phyloP scores from a whole-genome alignment of 2,888 invertebrate genomes.

The Pachliopta kotzebuea region DNA sequence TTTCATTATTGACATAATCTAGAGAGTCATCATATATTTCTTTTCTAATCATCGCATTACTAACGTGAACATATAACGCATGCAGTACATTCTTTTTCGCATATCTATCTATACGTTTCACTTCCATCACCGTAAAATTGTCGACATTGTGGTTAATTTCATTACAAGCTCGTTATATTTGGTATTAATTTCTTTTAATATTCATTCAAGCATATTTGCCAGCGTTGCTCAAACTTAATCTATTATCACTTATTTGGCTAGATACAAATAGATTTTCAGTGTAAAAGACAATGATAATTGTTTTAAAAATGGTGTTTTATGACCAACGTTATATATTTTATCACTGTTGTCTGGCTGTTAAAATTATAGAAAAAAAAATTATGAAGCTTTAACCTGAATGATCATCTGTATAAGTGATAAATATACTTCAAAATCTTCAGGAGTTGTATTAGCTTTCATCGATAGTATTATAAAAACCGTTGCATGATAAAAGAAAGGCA shows the following conservation, averaged over 20 bases:
- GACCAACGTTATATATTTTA: not conserved
- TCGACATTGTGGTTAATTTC: slow-evolving; percentile 8
- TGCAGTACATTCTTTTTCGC: not conserved
- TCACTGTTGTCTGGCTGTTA: not conserved
- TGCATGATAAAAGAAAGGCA: too few species aligned
- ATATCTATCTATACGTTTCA: not conserved
- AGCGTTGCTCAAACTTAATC: slow-evolving; percentile 20
- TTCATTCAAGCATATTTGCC: not conserved
- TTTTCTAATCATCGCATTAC: too few species aligned
- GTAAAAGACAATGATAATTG: too few species aligned
- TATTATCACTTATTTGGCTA: not conserved
- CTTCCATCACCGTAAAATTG: slow-evolving; percentile 9
- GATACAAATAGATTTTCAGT: too few species aligned
- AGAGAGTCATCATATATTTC: not conserved
- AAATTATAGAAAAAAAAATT: not conserved
- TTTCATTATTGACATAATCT: too few species aligned
- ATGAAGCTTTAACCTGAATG: too few species aligned
- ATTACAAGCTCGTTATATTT: slow-evolving; percentile 7
- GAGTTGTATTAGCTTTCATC: too few species aligned
- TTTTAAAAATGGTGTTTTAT: too few species aligned
- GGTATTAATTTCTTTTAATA: not conserved
- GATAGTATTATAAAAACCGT: too few species aligned
- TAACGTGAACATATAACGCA: too few species aligned
- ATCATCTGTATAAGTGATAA: too few species aligned
- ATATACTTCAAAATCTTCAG: too few species aligned